Evolutionary conservation across 2,888 invertebrate genomes (phyloP).

Genomic region (Deilephila elpenor): DNA sequence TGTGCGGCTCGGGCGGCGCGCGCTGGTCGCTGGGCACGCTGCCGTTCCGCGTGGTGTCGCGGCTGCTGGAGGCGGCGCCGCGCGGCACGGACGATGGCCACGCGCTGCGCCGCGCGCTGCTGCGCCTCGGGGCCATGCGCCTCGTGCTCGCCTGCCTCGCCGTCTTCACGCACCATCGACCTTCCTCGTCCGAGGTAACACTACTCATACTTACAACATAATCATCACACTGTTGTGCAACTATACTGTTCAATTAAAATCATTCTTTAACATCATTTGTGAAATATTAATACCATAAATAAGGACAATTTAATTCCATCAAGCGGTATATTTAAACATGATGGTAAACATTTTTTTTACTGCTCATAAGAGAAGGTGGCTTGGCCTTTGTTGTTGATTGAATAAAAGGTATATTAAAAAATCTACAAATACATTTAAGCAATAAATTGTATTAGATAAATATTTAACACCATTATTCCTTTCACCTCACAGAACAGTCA

Average conservation of each 20-base stretch:
- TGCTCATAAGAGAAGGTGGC: too few species aligned
- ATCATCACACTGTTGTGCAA: too few species aligned
- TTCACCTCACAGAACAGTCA: slow-evolving; percentile 65
- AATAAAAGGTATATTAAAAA: too few species aligned
- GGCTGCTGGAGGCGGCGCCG: slow-evolving; percentile 91
- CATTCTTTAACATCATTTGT: too few species aligned
- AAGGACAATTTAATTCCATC: too few species aligned
- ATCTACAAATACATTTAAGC: too few species aligned
- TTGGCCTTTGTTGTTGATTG: neutral
- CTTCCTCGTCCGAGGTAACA: slow-evolving; percentile 68
- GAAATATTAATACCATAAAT: too few species aligned
- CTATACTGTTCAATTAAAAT: too few species aligned
- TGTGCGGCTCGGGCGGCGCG: slow-evolving; percentile 42
- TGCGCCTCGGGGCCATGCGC: slow-evolving; percentile 93
- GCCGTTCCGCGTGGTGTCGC: slow-evolving; percentile 91
- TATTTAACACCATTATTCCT: slow-evolving; percentile 19
- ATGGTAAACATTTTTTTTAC: too few species aligned
- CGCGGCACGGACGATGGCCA: slow-evolving; percentile 86
- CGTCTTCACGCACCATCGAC: slow-evolving; percentile 93
- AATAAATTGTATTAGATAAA: neutral
- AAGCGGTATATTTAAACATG: too few species aligned
- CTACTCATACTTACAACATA: neutral
- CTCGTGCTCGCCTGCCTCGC: slow-evolving; percentile 94
- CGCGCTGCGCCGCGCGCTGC: slow-evolving; percentile 89
- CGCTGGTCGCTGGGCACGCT: slow-evolving; percentile 82